These are phyloP conservation scores for Hydriomena furcata DNA, from an alignment of 2,888 invertebrate genomes.

Conservation along the genomic window DNA sequence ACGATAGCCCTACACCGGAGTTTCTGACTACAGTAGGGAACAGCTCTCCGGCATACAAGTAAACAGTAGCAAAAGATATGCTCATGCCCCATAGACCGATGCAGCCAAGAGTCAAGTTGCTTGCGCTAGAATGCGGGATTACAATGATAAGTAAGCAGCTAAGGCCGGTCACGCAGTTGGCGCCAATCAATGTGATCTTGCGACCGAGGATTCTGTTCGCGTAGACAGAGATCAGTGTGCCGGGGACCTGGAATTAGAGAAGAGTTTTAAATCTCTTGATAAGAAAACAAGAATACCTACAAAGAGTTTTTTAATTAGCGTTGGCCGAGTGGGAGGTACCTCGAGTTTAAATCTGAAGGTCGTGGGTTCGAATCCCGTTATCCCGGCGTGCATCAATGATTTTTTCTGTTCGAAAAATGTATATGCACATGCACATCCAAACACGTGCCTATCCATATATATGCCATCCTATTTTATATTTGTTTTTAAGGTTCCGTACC, in stretches of 20 bases:
- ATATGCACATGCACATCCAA: too few species aligned
- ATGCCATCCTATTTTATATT: too few species aligned
- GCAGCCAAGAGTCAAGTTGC: constrained; percentile 86
- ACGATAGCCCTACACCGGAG: constrained; percentile 92
- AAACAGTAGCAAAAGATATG: constrained; percentile 92
- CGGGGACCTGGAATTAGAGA: constrained; percentile 74
- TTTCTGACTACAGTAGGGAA: constrained; percentile 96
- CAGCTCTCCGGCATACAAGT: constrained; percentile 93
- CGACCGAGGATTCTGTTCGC: constrained; percentile 87
- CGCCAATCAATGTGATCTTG: constrained; percentile 85
- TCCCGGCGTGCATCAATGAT: too few species aligned
- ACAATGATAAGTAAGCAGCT: constrained; percentile 86
- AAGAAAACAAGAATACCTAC: too few species aligned
- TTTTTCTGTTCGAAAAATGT: too few species aligned
- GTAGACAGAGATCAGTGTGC: constrained; percentile 86
- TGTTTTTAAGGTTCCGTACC: too few species aligned
- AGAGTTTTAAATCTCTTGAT: background rate
- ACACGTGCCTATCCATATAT: too few species aligned
- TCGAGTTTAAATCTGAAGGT: too few species aligned
- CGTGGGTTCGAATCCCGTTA: too few species aligned
- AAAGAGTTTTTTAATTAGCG: too few species aligned
- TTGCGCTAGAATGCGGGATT: constrained; percentile 72
- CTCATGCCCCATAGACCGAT: constrained; percentile 92
- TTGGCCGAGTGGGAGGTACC: too few species aligned
- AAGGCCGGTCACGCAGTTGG: constrained; percentile 86